Conservation (phyloP, 2,797 vertebrate species). For the Petrocephalus schoutedeni region DNA sequence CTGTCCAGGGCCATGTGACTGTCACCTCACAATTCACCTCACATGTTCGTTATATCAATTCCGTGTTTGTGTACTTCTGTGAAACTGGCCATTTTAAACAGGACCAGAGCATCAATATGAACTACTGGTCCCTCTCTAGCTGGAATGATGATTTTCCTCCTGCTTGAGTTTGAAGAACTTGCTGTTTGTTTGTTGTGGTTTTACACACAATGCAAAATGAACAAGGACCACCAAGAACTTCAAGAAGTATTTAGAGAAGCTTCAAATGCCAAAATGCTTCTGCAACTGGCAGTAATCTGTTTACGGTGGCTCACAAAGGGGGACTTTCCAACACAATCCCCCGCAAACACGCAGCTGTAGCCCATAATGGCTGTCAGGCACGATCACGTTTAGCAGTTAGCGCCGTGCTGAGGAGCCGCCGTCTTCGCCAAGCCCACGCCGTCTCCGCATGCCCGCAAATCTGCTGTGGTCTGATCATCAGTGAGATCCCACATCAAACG, state of each 20-base stretch:
- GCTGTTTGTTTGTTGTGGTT: background rate
- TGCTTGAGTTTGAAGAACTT: background rate
- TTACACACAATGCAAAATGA: background rate
- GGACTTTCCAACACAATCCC: background rate
- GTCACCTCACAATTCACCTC: background rate
- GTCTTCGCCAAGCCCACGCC: background rate
- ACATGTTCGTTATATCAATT: background rate
- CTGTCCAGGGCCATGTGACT: background rate
- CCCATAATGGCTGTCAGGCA: background rate
- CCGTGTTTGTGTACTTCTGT: background rate
- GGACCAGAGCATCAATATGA: background rate
- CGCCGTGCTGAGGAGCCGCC: background rate
- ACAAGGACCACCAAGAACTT: background rate
- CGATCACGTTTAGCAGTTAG: background rate
- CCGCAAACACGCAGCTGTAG: background rate
- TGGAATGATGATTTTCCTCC: background rate
- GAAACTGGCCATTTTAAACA: background rate
- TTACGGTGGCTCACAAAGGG: background rate
- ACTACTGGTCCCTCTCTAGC: background rate
- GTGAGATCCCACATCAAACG: background rate
- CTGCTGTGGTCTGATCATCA: background rate
- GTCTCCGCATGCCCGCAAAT: background rate
- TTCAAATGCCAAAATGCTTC: background rate
- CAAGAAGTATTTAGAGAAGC: background rate
- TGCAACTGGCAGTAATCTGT: background rate